These are phyloP conservation scores for Drosophila buzzatii DNA, from an alignment of 2,888 invertebrate genomes.

Conservation along the genomic window DNA sequence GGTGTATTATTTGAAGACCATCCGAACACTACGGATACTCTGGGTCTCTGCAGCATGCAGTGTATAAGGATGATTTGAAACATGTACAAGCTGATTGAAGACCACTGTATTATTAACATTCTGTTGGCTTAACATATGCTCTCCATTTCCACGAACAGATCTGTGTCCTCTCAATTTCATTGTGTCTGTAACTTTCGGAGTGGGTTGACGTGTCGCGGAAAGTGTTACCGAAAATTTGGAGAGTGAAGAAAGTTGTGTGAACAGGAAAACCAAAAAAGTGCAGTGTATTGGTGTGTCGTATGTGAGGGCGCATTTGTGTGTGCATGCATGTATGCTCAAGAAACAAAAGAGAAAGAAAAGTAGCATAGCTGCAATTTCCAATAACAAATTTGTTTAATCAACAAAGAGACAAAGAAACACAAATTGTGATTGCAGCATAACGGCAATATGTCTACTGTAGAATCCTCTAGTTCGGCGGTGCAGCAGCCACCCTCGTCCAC, in stretches of 20 bases:
- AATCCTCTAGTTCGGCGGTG: constrained; percentile 86
- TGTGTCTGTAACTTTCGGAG: constrained; percentile 38
- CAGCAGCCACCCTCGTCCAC: constrained; percentile 84
- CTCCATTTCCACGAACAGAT: neutral
- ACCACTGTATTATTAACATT: constrained; percentile 9
- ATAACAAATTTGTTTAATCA: constrained; percentile 32
- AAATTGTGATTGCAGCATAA: constrained; percentile 13
- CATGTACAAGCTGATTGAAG: neutral
- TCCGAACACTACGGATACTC: neutral
- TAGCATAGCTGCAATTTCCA: constrained; percentile 25
- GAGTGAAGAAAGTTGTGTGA: constrained; percentile 58
- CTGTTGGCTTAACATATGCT: constrained; percentile 38
- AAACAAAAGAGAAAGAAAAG: constrained; percentile 24
- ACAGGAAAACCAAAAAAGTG: constrained; percentile 60
- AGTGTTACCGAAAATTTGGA: constrained; percentile 35
- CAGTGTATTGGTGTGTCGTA: constrained; percentile 42
- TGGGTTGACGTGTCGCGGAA: constrained; percentile 28
- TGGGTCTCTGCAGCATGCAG: neutral
- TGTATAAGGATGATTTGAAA: neutral
- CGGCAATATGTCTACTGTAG: constrained; percentile 84
- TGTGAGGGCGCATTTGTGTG: constrained; percentile 22
- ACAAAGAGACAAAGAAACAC: constrained; percentile 18
- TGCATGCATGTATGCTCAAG: constrained; percentile 18
- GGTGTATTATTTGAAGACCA: no score
- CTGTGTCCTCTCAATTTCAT: constrained; percentile 29